Evolutionary conservation across 2,888 invertebrate species (phyloP).

Genomic region (Vanessa cardui): DNA sequence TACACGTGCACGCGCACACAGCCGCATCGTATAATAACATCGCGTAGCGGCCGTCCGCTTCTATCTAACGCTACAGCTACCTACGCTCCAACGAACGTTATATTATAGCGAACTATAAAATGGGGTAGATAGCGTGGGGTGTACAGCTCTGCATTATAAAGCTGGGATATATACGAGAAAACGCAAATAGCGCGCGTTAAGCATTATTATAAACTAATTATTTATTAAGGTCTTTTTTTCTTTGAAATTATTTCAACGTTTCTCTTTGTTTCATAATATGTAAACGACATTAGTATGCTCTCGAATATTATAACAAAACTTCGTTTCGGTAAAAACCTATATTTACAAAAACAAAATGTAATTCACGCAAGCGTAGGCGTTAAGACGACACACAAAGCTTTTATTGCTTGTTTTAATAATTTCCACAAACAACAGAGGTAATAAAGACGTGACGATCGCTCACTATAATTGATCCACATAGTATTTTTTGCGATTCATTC

Average conservation of each 20-base stretch:
- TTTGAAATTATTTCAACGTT: constrained; percentile 2
- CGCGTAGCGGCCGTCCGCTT: constrained; percentile 70
- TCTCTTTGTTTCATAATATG: not conserved
- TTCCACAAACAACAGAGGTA: constrained; percentile 11
- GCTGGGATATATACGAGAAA: constrained; percentile 46
- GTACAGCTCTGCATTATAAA: constrained; percentile 58
- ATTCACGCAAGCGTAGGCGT: constrained; percentile 6
- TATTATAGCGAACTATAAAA: constrained; percentile 66
- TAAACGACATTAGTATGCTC: not conserved
- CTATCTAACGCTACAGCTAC: constrained; percentile 76
- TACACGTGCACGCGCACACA: constrained; percentile 60
- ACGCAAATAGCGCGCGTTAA: constrained; percentile 37
- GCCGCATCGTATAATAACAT: constrained; percentile 62
- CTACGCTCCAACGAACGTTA: constrained; percentile 57
- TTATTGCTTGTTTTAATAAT: constrained; percentile 25
- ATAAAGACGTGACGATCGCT: constrained; percentile 47
- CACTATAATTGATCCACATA: constrained; percentile 61
- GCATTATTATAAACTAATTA: constrained; percentile 35
- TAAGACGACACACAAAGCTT: constrained; percentile 19
- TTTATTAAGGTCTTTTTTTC: constrained; percentile 18
- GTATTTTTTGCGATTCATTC: constrained; percentile 72
- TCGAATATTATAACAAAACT: not conserved
- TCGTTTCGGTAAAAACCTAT: constrained; percentile 3
- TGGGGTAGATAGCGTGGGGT: constrained; percentile 71
- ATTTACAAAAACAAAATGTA: constrained; percentile 12